Base-by-base conservation (phyloP, 1,140 invertebrate species). In the Brachionus koreanus region DNA sequence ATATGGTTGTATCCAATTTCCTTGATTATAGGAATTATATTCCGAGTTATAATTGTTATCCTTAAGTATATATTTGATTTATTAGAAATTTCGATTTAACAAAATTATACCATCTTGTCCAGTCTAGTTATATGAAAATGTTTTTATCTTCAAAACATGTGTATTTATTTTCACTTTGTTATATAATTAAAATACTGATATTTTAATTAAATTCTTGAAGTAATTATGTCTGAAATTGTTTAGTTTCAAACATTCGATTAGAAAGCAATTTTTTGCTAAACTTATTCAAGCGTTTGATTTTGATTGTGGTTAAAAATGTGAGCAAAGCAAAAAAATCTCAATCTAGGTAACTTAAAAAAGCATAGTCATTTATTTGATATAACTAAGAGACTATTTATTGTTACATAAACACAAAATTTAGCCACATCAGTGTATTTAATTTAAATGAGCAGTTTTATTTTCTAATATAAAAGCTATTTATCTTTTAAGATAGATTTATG, bases 1-100 rank as follows among this genome's bases (percentile, higher is more conserved):
- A 69, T 39, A 69, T 16, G 65, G 65, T 19, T 69, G 33, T 35
- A 69, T 69, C 65, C 65, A 69, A 39, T 69, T 69, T 10, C 65
- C 65, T 69, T 69, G 65, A 19, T 69, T 39, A 19, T 33, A 69
- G n/a, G 39, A 42, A 42, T 42, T 42, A 63, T 63, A 63, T 29
- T 37, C 65, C 23, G 23, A 65, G 10, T 65, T 33, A 37, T 65
- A 65, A 33, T 33, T 12, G 16, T 65, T 25, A 33, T 12, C 33
- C 63, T 65, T 37, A n/a, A n/a, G 13, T 33, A 23, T 2, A 16
- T 33, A 29, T 65, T 65, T 35, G 63, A 33, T 10, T n/a, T 13
- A 1, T 3, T 29, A 5, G 0, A 35, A 65, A 5, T 33, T 65
- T 33, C 13, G 12, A 35, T 57, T 19, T 19, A 23, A 2, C 5